A percentile compares a stretch with the other conserved stretches of the same genome.
Evolutionary conservation across 2,797 vertebrate genomes (phyloP).

Genomic region (Okamejei kenojei): DNA sequence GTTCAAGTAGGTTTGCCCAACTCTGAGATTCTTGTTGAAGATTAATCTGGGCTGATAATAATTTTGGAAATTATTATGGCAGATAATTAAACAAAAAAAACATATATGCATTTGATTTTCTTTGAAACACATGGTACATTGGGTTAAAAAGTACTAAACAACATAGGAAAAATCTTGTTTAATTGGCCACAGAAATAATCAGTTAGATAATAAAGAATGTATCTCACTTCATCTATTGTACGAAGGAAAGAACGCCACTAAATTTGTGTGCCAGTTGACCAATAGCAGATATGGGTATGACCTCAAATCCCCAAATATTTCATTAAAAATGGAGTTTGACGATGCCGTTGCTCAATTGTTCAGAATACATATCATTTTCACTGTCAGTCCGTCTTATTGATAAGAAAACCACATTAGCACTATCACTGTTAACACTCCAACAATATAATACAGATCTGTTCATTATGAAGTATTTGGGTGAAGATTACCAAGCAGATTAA

Average conservation of each 20-base stretch:
- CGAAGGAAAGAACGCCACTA: neutral
- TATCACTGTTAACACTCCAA: neutral
- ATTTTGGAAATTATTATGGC: too few relatives aligned
- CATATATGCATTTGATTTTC: too few relatives aligned
- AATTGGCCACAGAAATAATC: too few relatives aligned
- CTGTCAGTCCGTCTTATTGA: neutral
- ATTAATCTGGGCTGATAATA: neutral
- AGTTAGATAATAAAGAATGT: too few relatives aligned
- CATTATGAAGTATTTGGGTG: neutral
- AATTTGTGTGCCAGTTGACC: neutral
- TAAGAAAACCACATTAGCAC: neutral
- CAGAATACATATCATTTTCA: too few relatives aligned
- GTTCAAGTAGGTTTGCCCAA: neutral
- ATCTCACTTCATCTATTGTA: neutral
- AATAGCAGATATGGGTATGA: neutral
- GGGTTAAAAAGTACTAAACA: too few relatives aligned
- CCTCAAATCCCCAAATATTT: neutral
- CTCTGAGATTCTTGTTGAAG: neutral
- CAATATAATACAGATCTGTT: neutral
- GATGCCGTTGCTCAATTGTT: neutral
- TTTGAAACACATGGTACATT: too few relatives aligned
- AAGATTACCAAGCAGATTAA: too few relatives aligned
- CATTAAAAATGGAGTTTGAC: neutral
- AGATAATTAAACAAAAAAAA: too few relatives aligned
- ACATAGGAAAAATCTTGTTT: too few relatives aligned